Base-by-base conservation (phyloP, 2,797 vertebrate species). In the Valencia hispanica region DNA sequence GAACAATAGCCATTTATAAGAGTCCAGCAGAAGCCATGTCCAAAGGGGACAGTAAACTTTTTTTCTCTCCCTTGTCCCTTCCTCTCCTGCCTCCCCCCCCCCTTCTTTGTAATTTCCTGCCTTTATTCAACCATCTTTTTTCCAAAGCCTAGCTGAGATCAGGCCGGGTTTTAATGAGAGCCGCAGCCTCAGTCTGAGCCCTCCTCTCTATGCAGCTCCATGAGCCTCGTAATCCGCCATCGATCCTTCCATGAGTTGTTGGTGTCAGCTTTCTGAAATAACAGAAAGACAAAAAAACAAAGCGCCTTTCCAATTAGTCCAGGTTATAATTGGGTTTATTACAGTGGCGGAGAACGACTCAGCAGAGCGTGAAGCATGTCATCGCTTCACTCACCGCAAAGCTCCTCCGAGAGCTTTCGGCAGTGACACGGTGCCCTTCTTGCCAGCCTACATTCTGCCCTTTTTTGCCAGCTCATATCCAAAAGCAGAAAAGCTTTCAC, bases 161-260 rank as follows among this genome's bases (percentile, higher is more conserved):
- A 93, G 91, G 88, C 78, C 73, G n/a, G 84, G 87, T 90, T 94
- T 95, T 95, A 95, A 95, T 95, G 94, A 95, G 94, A 88, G 89
- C 90, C 71, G 73, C 87, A 88, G 91, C 88, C 84, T 81, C 82
- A 85, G 86, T 86, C 91, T 94, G 93, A 95, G 93, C 93, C 91
- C 91, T 93, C 85, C 84, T 94, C 92, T 92, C 94, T 94, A 95
- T 96, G 94, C 95, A 93, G 92, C 93, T 92, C 94, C 94, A 95
- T 94, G 94, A 94, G 93, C 90, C 91, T 92, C 85, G 88, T 96
- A 96, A 96, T 96, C 95, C 94, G 84, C 87, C 94, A 95, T 95
- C 93, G 94, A 96, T 95, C 93, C 93, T 86, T 88, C 92, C 84
- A 87, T 94, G 92, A 95, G 93, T 94, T 94, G 94, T 95, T 94